Evolutionary conservation across 2,113 vertebrate genomes (phyloP).

Genomic region (Petroica traversi): DNA sequence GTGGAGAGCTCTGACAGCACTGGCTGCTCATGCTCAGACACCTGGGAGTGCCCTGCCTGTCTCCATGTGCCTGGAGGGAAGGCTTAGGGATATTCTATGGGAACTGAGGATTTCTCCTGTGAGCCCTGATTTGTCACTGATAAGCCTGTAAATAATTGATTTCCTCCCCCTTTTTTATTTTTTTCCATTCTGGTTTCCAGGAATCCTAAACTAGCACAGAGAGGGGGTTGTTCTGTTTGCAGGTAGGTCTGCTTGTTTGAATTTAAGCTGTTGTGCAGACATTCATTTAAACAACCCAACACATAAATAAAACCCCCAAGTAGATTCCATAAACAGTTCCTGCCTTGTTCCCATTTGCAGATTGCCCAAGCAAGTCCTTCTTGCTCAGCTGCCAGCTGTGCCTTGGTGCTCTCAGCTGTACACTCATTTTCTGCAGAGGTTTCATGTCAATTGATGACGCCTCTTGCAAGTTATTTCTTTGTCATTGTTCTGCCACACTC

Average conservation of each 20-base stretch:
- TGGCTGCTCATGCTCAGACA: background rate
- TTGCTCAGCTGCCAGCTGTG: background rate
- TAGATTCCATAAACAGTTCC: background rate
- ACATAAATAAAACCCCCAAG: background rate
- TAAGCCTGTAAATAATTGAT: constrained; percentile 13
- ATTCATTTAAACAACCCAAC: background rate
- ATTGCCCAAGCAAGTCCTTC: background rate
- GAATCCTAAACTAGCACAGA: background rate
- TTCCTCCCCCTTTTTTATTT: background rate
- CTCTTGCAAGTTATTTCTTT: background rate
- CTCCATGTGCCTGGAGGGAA: background rate
- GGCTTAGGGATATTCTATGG: background rate
- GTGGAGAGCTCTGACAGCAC: fast-evolving
- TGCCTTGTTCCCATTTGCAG: background rate
- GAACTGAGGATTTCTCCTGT: background rate
- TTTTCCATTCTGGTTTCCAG: background rate
- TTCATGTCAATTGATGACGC: background rate
- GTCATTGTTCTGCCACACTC: background rate
- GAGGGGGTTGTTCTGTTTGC: background rate
- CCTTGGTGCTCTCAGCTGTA: background rate
- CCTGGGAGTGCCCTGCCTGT: background rate
- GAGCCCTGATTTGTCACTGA: background rate
- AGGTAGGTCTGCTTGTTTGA: background rate
- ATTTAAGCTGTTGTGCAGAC: background rate
- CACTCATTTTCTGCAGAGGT: background rate